Evolutionary conservation across 2,113 vertebrate genomes (phyloP), one percentile per base, ranked within the genome.

Genomic region (Phocoena phocoena): DNA sequence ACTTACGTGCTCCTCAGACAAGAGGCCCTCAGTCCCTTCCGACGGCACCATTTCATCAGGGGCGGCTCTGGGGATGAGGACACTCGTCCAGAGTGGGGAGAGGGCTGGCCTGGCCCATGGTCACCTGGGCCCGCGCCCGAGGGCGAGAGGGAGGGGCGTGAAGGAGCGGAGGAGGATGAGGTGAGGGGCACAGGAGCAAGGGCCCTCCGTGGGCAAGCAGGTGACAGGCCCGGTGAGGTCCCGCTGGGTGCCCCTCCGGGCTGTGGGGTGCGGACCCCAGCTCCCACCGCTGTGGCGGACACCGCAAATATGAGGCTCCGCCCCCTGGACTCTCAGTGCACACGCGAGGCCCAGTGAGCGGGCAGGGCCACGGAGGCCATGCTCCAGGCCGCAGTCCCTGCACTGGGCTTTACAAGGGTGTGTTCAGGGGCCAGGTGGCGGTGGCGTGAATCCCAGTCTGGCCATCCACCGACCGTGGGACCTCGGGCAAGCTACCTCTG

Each of bases 21-120:
- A 0, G 53, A 0, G 33, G 17, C 1, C 0, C 20, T 26, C 13
- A 36, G 73, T 87, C 36, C 28, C 7, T 11, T 26, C 31, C 4
- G 8, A 79, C 13, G 36, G 36, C 15, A 15, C 23, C 2, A 8
- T 8, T 68, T 70, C 25, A 68, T 28, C 36, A 33, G 0, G 6
- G 71, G 11, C 53, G 50, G 50, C 17, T 50, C 58, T 50, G 84
- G 17, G 63, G 38, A 77, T 15, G 17, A 74, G 73, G 12, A 38
- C 50, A 44, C 25, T 62, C 50, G 58, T 36, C 31, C 25, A 33
- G 50, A 81, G 31, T 10, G 8, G 8, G 63, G 25, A 38, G 50
- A 50, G 50, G 11, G 25, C 92, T 88, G 33, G 63, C 5, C 50
- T 70, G 50, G 63, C 21, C 31, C 65, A 21, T 0, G 8, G 31